Percentiles rank a stretch among this genome's conserved stretches.
These are phyloP conservation scores for Macaca nemestrina DNA, from an alignment of 2,113 vertebrate species.

Conservation along the genomic window DNA sequence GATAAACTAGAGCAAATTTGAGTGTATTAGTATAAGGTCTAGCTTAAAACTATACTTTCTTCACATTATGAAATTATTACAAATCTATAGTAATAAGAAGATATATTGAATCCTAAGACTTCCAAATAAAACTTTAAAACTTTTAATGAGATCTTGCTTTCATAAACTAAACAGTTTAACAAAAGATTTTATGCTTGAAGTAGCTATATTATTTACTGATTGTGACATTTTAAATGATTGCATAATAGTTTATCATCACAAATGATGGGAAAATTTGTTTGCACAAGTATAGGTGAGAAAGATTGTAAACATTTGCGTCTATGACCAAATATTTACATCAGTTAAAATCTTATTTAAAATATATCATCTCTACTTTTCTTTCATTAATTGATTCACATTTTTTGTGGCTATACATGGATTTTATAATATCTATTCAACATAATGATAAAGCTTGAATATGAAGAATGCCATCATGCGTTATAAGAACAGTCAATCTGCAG, in stretches of 20 bases:
- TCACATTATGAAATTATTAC: constrained; percentile 24
- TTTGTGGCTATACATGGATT: neutral
- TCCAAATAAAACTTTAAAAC: neutral
- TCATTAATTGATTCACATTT: neutral
- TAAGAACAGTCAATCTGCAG: neutral
- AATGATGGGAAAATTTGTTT: neutral
- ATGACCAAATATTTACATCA: neutral
- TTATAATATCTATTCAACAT: constrained; percentile 21
- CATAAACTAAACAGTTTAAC: neutral
- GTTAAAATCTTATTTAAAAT: constrained; percentile 1
- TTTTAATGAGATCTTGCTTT: neutral
- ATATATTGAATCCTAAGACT: neutral
- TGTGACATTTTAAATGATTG: neutral
- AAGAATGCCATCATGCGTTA: neutral
- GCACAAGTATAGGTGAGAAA: neutral
- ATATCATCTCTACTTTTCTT: neutral
- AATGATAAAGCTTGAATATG: neutral
- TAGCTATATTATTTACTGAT: neutral
- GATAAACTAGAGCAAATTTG: neutral
- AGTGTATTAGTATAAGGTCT: neutral
- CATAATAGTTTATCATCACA: neutral
- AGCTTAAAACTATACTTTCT: neutral
- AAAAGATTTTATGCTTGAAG: neutral
- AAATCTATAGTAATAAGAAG: neutral
- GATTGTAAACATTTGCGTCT: constrained; percentile 28